These are phyloP conservation scores for Caranx ignobilis DNA, from an alignment of 2,113 vertebrate genomes.

Conservation along the genomic window DNA sequence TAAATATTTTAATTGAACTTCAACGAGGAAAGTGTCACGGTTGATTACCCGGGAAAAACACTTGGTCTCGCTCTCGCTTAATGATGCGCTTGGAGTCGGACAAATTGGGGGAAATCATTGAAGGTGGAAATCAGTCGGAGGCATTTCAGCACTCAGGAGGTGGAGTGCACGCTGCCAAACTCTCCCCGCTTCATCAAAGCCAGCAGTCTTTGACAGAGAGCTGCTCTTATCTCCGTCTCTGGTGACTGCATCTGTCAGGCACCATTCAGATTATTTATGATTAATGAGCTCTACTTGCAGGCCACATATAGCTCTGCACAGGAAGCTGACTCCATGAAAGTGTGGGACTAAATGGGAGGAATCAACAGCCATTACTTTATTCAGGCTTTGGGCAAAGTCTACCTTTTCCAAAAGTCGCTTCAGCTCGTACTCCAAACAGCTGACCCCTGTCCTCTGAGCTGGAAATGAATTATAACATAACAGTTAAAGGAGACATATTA, in stretches of 20 bases:
- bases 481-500: not conserved
- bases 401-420: constrained; percentile 1
- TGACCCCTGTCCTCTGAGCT: not conserved
- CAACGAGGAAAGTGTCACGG: not conserved
- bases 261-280: constrained; percentile 48
- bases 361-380: constrained; percentile 27
- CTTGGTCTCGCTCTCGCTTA: not conserved
- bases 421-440: not conserved
- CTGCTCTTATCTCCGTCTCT: constrained; percentile 57
- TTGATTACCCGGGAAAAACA: constrained; percentile 11
- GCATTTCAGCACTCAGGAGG: constrained; percentile 34
- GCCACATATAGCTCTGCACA: constrained; percentile 30
- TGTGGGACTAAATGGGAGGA: constrained; percentile 1
- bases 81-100: not conserved
- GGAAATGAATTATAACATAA: not conserved
- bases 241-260: constrained; percentile 51
- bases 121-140: constrained; percentile 14
- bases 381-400: not conserved
- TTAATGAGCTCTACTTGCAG: constrained; percentile 59
- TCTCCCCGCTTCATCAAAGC: constrained; percentile 48
- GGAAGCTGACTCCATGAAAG: constrained; percentile 11
- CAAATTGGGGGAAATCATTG: constrained; percentile 22
- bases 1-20: not conserved
- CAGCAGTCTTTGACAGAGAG: constrained; percentile 17
- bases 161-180: constrained; percentile 20